A percentile compares a stretch with the other conserved stretches of the same genome.
phyloP scores from a whole-genome alignment of 2,797 vertebrate genomes.

The Spizella passerina region DNA sequence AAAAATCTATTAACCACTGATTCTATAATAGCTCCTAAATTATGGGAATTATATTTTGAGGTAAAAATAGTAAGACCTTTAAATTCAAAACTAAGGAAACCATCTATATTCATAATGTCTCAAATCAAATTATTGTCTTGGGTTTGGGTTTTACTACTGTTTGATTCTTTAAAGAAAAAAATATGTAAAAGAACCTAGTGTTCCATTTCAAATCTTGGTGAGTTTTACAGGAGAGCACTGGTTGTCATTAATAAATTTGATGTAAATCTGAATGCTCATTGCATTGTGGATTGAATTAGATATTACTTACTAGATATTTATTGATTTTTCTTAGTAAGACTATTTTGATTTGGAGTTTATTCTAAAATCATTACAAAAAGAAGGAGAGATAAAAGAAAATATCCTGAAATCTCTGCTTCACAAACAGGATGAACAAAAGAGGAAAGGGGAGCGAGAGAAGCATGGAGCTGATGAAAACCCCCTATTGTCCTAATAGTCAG shows the following conservation, averaged over 20 bases:
- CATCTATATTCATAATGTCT: background rate
- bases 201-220: background rate
- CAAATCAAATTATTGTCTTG: background rate
- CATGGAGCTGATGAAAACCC: background rate
- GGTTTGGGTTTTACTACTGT: background rate
- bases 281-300: background rate
- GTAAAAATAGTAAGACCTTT: constrained; percentile 19
- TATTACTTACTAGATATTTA: background rate
- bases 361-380: background rate
- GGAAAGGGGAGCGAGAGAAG: background rate
- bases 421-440: background rate
- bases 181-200: background rate
- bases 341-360: background rate
- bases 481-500: background rate
- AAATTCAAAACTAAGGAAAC: constrained; percentile 1
- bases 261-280: background rate
- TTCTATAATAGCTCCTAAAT: background rate
- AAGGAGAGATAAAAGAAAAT: background rate
- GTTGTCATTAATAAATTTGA: constrained; percentile 14
- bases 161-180: background rate
- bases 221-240: constrained; percentile 9
- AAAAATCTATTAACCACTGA: background rate
- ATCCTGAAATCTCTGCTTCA: background rate
- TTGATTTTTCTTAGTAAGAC: background rate
- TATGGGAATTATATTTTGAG: background rate